Percentiles rank a stretch among this genome's conserved stretches.
Conservation (phyloP, 1,140 invertebrate species). For the Scylla paramamosain region DNA sequence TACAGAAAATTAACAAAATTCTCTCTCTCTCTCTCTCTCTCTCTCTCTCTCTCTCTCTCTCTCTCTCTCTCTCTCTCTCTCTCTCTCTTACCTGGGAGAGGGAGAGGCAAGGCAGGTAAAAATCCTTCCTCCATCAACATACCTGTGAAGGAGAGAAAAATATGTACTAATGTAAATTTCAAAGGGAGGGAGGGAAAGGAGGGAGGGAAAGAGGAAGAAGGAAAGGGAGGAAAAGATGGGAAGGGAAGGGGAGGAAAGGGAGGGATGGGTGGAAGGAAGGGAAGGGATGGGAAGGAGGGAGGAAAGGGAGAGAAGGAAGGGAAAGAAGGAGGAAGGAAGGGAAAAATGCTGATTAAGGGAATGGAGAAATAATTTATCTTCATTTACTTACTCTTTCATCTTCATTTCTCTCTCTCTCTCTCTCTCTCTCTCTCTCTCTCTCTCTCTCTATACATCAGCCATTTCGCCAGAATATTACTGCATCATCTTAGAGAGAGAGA, state of each 20-base stretch:
- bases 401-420: neutral
- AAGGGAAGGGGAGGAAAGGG: neutral
- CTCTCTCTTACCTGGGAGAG: neutral
- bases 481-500: neutral
- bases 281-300: neutral
- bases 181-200: neutral
- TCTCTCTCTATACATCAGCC: neutral
- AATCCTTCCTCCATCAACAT: neutral
- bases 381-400: neutral
- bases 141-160: neutral
- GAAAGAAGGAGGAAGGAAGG: neutral
- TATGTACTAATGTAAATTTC: neutral
- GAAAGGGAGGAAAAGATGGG: neutral
- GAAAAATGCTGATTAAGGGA: neutral
- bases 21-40: neutral
- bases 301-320: neutral
- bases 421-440: conserved; percentile 35
- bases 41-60: conserved; percentile 56
- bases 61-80: conserved; percentile 52
- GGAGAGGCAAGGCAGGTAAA: neutral
- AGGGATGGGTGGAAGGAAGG: neutral
- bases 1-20: too few relatives aligned
- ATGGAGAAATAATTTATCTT: neutral
- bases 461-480: neutral
- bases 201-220: too few relatives aligned